Evolutionary conservation across 2,888 invertebrate species (phyloP).

Genomic region (Acanthococcus lagerstroemiae): DNA sequence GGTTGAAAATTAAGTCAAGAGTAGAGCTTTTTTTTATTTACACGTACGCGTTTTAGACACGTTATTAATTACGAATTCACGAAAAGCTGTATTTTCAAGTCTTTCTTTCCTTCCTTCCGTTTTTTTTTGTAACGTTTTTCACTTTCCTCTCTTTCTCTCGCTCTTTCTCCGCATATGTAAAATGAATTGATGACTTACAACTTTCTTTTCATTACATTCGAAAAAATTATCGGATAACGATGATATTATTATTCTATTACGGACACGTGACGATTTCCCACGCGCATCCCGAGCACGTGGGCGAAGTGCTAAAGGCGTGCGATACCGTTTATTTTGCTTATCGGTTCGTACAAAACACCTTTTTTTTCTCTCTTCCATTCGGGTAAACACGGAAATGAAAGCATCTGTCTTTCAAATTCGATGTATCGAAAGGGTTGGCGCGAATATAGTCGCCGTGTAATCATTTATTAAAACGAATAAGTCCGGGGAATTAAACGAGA

Average conservation of each 20-base stretch:
- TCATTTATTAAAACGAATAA: no score
- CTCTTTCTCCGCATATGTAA: background rate
- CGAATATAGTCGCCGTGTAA: no score
- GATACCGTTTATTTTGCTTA: conserved; percentile 28
- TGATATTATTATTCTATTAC: conserved; percentile 29
- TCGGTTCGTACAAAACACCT: background rate
- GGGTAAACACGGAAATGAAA: conserved; percentile 29
- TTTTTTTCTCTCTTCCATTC: background rate
- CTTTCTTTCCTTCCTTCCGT: conserved; percentile 1
- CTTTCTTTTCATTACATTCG: conserved; percentile 27
- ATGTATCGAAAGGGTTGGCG: conserved; percentile 9
- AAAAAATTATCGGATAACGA: conserved; percentile 20
- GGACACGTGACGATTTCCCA: conserved; percentile 29
- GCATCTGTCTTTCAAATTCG: conserved; percentile 24
- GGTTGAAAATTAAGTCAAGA: conserved; percentile 31
- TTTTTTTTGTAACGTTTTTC: no score
- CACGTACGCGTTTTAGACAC: conserved; percentile 21
- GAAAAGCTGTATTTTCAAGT: conserved; percentile 14
- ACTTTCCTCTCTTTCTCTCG: conserved; percentile 4
- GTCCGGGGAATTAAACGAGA: no score
- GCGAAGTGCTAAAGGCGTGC: conserved; percentile 13
- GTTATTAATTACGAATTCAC: conserved; percentile 31
- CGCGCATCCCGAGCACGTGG: conserved; percentile 28
- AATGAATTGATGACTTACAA: conserved; percentile 19
- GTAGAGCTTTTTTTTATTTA: conserved; percentile 23